Percentiles rank a stretch among this genome's conserved stretches.
Conservation (phyloP, 2,888 invertebrate genomes). For the Meliscaeva auricollis region DNA sequence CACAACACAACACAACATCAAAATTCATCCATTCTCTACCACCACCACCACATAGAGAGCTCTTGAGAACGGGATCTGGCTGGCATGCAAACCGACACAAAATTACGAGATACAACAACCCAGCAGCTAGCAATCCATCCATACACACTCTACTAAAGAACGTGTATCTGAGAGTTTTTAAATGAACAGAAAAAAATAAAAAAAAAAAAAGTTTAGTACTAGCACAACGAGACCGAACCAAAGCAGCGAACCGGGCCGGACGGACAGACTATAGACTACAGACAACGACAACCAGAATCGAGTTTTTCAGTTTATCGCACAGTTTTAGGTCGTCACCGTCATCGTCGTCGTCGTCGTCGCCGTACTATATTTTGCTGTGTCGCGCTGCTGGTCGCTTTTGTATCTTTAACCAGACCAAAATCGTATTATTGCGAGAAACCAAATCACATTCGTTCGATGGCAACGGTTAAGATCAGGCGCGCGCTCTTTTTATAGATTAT, state of each 20-base stretch:
- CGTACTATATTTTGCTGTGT: constrained; percentile 22
- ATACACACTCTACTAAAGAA: constrained; percentile 55
- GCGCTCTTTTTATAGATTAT: constrained; percentile 83
- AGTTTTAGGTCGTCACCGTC: constrained; percentile 72
- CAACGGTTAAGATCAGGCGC: constrained; percentile 85
- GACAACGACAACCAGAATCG: constrained; percentile 59
- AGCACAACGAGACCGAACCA: constrained; percentile 11
- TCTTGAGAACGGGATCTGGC: constrained; percentile 17
- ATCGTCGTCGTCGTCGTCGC: constrained; percentile 68
- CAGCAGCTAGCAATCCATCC: background rate
- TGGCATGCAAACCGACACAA: constrained; percentile 1
- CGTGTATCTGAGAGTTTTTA: constrained; percentile 70
- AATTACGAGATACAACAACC: constrained; percentile 41
- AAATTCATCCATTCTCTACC: constrained; percentile 52
- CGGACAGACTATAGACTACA: constrained; percentile 1
- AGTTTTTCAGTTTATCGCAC: constrained; percentile 73
- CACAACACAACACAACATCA: constrained; percentile 71
- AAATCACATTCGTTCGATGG: constrained; percentile 84
- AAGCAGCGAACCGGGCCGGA: constrained; percentile 48
- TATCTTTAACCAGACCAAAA: constrained; percentile 81
- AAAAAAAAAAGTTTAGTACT: no score
- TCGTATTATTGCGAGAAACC: constrained; percentile 84
- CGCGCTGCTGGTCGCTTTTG: constrained; percentile 62
- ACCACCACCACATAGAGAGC: constrained; percentile 38
- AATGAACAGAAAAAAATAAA: no score